These are phyloP conservation scores for Muscicapa adusta DNA, from an alignment of 2,113 vertebrate genomes.

Conservation along the genomic window DNA sequence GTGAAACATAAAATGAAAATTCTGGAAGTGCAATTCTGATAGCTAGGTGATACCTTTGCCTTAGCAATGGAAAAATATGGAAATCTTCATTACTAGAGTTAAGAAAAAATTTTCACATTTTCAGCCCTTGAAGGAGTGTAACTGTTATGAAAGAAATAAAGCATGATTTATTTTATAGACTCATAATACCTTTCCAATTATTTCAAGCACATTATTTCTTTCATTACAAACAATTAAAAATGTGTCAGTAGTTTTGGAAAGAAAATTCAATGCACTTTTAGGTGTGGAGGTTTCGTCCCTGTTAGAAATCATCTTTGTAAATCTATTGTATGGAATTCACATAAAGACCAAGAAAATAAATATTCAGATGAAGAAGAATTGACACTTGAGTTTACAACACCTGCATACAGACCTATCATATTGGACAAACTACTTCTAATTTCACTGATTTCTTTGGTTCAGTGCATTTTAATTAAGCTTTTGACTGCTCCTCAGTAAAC, in stretches of 20 bases:
- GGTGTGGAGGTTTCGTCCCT: not conserved
- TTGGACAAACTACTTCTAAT: not conserved
- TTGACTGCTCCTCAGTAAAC: not conserved
- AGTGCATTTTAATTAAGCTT: slow-evolving; percentile 26
- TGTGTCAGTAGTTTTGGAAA: not conserved
- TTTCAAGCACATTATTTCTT: not conserved
- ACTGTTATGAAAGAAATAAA: not conserved
- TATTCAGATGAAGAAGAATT: not conserved
- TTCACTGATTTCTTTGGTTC: not conserved
- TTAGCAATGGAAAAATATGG: not conserved
- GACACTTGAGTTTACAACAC: not conserved
- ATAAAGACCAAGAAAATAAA: not conserved
- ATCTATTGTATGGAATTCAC: not conserved
- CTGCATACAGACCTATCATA: not conserved
- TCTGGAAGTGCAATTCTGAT: not conserved
- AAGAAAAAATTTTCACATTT: not conserved
- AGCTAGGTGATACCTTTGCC: not conserved
- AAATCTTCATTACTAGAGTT: not conserved
- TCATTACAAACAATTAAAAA: not conserved
- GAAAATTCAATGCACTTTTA: not conserved
- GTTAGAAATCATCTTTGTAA: not conserved
- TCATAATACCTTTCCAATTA: not conserved
- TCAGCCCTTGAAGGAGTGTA: not conserved
- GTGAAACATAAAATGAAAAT: not conserved
- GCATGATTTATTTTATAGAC: not conserved